Evolutionary conservation across 2,888 invertebrate genomes (phyloP).

Genomic region (Tipula unca): DNA sequence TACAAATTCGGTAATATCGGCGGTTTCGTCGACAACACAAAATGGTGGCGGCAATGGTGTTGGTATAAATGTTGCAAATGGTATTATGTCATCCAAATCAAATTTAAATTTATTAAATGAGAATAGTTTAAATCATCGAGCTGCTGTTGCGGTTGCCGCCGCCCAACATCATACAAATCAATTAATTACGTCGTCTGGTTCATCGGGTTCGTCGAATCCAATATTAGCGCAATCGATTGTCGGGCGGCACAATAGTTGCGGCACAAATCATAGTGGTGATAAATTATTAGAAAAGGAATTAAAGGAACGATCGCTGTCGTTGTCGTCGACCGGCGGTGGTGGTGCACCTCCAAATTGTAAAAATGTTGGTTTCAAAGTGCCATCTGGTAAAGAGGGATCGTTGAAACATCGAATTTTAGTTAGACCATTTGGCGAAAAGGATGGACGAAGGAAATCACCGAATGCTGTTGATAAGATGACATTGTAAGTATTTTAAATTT

Average conservation of each 20-base stretch:
- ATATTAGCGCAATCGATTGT: background rate
- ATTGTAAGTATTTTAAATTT: background rate
- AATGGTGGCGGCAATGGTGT: constrained; percentile 16
- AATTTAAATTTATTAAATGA: background rate
- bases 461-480: constrained; percentile 8
- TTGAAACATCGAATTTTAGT: constrained; percentile 53
- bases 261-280: background rate
- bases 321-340: constrained; percentile 46
- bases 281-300: background rate
- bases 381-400: constrained; percentile 53
- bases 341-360: constrained; percentile 32
- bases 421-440: constrained; percentile 42
- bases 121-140: constrained; percentile 18
- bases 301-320: background rate
- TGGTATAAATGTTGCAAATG: background rate
- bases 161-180: constrained; percentile 19
- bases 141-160: constrained; percentile 23
- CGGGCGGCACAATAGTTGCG: background rate
- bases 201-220: background rate
- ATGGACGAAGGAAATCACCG: constrained; percentile 19
- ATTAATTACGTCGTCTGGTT: background rate
- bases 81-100: constrained; percentile 20
- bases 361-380: constrained; percentile 38
- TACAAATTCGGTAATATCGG: constrained; percentile 21
- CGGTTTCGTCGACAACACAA: constrained; percentile 9